Percentiles rank a stretch among this genome's conserved stretches.
These are phyloP conservation scores for Chrysodeixis includens DNA, from an alignment of 2,888 invertebrate species.

Conservation along the genomic window DNA sequence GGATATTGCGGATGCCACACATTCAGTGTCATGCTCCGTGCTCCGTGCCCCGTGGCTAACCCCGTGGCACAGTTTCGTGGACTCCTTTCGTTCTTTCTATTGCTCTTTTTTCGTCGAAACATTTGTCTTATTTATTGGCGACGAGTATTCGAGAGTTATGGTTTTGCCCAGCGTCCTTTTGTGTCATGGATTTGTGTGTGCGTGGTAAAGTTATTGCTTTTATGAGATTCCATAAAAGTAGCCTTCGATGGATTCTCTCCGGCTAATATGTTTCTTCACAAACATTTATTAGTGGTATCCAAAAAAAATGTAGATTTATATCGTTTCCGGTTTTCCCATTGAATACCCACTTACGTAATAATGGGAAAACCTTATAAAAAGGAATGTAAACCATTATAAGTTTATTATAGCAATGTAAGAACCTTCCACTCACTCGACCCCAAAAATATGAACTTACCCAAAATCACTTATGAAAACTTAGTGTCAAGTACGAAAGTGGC, in stretches of 20 bases:
- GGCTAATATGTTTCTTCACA: too few species aligned
- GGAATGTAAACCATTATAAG: neutral
- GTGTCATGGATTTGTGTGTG: constrained; percentile 9
- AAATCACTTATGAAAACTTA: constrained; percentile 54
- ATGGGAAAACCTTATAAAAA: neutral
- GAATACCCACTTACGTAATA: neutral
- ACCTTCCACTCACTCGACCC: constrained; percentile 16
- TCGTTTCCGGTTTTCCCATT: too few species aligned
- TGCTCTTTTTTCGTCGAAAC: constrained; percentile 44
- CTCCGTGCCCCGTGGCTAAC: too few species aligned
- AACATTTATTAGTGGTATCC: neutral
- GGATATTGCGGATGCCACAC: constrained; percentile 55
- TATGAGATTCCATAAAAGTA: too few species aligned
- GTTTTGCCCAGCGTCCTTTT: constrained; percentile 5
- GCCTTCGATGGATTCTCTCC: too few species aligned
- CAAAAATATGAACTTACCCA: constrained; percentile 29
- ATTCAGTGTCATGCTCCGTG: constrained; percentile 38
- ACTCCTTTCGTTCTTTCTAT: constrained; percentile 39
- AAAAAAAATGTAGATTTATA: too few species aligned
- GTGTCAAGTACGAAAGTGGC: constrained; percentile 43
- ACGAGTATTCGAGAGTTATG: constrained; percentile 26
- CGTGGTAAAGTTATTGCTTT: neutral
- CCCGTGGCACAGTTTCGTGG: constrained; percentile 38
- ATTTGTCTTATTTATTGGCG: constrained; percentile 51
- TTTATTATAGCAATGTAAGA: neutral